Evolutionary conservation across 2,113 vertebrate species (phyloP), one percentile per base, ranked within the genome.

Genomic region (Tachuris rubrigastra): DNA sequence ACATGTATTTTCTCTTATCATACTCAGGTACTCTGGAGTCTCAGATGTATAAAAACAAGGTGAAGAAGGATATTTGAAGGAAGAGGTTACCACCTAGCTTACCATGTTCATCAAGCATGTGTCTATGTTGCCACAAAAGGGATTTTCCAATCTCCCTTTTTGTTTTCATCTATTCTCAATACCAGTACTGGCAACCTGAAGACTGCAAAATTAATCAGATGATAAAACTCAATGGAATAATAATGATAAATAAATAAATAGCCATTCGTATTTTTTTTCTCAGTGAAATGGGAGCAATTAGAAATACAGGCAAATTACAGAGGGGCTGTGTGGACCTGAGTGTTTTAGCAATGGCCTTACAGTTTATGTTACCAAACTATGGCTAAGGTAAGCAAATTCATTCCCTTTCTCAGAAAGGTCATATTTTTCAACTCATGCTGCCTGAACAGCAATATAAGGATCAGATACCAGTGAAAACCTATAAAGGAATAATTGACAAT

Each of bases 311-410:
- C 20, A 81, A 83, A 31, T 2, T 27, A 42, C 8, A 35, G 17
- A 10, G 15, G 5, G 14, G 7, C 2, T 14, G 1, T 28, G 5
- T 55, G 7, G 27, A 7, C 8, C 16, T 46, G 4, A 86, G 8
- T 12, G 33, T 74, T 59, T 33, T 44, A 73, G 22, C 13, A 41
- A 35, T 69, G 5, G 1, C 4, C 10, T 60, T 17, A 35, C 24
- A 4, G 8, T 60, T 77, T 66, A 18, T 53, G 23, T 18, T 6
- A 69, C 5, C 25, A 89, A 71, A 42, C 9, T n/a, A 27, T n/a
- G 49, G 27, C 9, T 19, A 25, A 71, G 27, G 10, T 50, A 41
- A 67, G 37, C 10, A 66, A 8, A 42, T 47, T 37, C 73, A 55
- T 41, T 46, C 9, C 18, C 20, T 75, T 79, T 74, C 35, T 72